Base-by-base conservation (phyloP, 2,888 invertebrate genomes). In the Escarpia spicata region DNA sequence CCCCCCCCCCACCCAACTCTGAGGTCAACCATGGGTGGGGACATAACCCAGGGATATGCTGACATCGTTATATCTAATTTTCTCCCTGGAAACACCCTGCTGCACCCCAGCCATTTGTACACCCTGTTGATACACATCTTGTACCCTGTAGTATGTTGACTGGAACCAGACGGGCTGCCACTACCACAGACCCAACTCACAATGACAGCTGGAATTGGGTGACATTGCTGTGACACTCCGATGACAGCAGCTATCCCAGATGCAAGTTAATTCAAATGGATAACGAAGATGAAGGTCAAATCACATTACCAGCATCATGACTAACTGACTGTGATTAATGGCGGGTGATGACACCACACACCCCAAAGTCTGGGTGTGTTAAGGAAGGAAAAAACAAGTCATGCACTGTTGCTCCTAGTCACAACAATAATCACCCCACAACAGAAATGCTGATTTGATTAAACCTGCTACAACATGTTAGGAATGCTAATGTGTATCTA, bases 211-310 rank as follows among this genome's bases (percentile, higher is more conserved):
- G 75, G 3, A 75, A 75, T 6, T 19, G 75, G 3, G 75, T 26
- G 75, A 75, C 75, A 26, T 6, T 26, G 75, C 75, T 26, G 2
- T 75, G 75, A 75, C 75, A 75, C 75, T 75, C 75, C n/a, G 75
- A n/a, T 75, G 75, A 75, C 75, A 75, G 75, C 75, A 75, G 75
- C n/a, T 19, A 75, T 75, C 75, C 75, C 75, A 75, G 75, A 75
- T 75, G 75, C n/a, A 3, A 26, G 75, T 75, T 75, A 75, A 75
- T 75, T 75, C 19, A 75, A 75, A 75, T 75, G 75, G 75, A 75
- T 26, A 75, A 26, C 26, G 75, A 26, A 75, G 75, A 52, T 52
- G 52, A 52, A 26, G 75, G 75, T 75, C 75, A 75, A 15, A 75
- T 26, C 75, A 75, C 75, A 52, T 26, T 26, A 52, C 75, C 26